phyloP scores from a whole-genome alignment of 1,140 invertebrate genomes.

The Galleria mellonella region DNA sequence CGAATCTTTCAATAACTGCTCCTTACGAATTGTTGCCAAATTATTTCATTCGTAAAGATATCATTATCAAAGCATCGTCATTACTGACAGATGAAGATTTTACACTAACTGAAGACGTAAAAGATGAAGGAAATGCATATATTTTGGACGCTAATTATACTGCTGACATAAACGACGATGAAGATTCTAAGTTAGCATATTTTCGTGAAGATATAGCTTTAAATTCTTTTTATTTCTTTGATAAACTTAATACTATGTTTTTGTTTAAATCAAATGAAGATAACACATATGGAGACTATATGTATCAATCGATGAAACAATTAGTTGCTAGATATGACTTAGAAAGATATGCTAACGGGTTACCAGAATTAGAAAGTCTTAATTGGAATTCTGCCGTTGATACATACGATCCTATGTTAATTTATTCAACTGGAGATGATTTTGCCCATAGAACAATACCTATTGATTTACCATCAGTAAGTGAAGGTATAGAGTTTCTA shows the following conservation, averaged over 20 bases:
- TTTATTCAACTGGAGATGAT: slow-evolving; percentile 56
- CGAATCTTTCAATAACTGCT: slow-evolving; percentile 66
- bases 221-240: slow-evolving; percentile 54
- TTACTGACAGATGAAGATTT: slow-evolving; percentile 28
- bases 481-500: slow-evolving; percentile 29
- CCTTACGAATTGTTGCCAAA: slow-evolving; percentile 75
- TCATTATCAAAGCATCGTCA: slow-evolving; percentile 41
- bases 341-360: slow-evolving; percentile 55
- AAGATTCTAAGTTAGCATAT: slow-evolving; percentile 50
- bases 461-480: slow-evolving; percentile 7
- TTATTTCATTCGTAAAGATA: slow-evolving; percentile 65
- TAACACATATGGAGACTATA: slow-evolving; percentile 30
- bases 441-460: slow-evolving; percentile 28
- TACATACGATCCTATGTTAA: slow-evolving; percentile 52
- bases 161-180: slow-evolving; percentile 27
- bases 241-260: slow-evolving; percentile 32
- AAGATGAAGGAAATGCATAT: slow-evolving; percentile 50
- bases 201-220: slow-evolving; percentile 61
- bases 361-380: slow-evolving; percentile 39
- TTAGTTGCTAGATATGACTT: slow-evolving; percentile 53
- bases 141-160: slow-evolving; percentile 55
- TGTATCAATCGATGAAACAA: slow-evolving; percentile 51
- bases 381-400: slow-evolving; percentile 36
- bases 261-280: slow-evolving; percentile 27
- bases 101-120: slow-evolving; percentile 21